These are phyloP conservation scores for Megaceryle torquata DNA, from an alignment of 2,113 vertebrate species.

Conservation along the genomic window DNA sequence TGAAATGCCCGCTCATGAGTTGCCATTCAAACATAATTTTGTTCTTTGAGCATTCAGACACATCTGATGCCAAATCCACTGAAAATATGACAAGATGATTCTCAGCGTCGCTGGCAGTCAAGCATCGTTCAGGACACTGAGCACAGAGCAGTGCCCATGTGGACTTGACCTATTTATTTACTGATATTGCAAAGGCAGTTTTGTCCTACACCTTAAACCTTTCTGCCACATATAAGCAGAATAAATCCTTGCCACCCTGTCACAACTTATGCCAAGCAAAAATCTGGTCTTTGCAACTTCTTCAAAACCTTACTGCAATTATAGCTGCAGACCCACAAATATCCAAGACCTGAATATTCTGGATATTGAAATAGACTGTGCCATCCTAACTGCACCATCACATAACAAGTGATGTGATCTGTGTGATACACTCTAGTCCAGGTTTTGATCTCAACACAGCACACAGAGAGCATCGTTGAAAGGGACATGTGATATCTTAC, in stretches of 20 bases:
- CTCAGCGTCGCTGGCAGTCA: background rate
- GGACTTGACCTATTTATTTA: background rate
- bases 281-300: background rate
- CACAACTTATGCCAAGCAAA: background rate
- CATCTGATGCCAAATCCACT: background rate
- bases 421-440: slow-evolving; percentile 58
- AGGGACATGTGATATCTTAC: slow-evolving; percentile 57
- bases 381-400: slow-evolving; percentile 16
- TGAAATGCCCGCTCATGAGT: background rate
- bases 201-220: background rate
- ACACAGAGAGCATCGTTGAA: slow-evolving; percentile 43
- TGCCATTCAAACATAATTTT: background rate
- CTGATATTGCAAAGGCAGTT: background rate
- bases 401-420: slow-evolving; percentile 40
- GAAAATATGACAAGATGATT: background rate
- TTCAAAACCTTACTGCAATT: background rate
- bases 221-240: background rate
- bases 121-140: background rate
- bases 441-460: slow-evolving; percentile 58
- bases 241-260: background rate
- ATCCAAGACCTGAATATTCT: slow-evolving; percentile 22
- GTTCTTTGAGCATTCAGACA: background rate
- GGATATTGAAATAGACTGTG: slow-evolving; percentile 24
- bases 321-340: background rate
- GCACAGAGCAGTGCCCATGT: background rate